Conservation (phyloP, 2,113 vertebrate species). For the Ceyx margarethae region DNA sequence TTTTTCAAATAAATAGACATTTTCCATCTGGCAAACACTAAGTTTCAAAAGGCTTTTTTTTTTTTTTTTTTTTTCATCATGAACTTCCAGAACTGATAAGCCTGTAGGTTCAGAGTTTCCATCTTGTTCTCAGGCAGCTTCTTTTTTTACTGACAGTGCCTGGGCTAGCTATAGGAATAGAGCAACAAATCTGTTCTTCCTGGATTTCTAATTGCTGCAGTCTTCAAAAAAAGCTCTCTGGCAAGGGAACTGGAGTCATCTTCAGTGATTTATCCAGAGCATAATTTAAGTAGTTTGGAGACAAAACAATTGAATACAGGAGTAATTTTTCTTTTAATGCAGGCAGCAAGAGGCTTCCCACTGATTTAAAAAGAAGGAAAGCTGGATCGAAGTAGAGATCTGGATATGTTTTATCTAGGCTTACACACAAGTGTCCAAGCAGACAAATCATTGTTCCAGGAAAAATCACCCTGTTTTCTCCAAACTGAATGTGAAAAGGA, state of each 20-base stretch:
- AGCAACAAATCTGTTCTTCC: constrained; percentile 36
- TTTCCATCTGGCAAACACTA: neutral
- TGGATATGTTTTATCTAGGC: neutral
- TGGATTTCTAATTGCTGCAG: neutral
- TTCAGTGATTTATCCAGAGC: neutral
- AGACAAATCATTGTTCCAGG: neutral
- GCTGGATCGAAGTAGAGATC: neutral
- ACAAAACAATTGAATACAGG: constrained; percentile 4
- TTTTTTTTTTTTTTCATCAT: neutral
- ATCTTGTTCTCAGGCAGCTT: constrained; percentile 1
- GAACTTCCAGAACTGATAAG: neutral
- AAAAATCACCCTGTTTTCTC: neutral
- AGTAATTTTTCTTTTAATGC: constrained; percentile 10
- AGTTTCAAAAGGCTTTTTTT: neutral
- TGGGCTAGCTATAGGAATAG: constrained; percentile 3
- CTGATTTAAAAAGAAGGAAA: neutral
- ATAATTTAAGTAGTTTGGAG: constrained; percentile 37
- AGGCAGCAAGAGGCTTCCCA: neutral
- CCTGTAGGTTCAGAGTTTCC: neutral
- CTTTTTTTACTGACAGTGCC: constrained; percentile 14
- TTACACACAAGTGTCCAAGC: neutral
- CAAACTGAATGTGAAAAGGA: neutral
- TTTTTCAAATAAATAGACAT: neutral
- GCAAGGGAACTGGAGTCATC: constrained; percentile 23
- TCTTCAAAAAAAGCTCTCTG: constrained; percentile 32